Base-by-base conservation (phyloP, 64 coral and sea anemone species). In the Orbicella faveolata region DNA sequence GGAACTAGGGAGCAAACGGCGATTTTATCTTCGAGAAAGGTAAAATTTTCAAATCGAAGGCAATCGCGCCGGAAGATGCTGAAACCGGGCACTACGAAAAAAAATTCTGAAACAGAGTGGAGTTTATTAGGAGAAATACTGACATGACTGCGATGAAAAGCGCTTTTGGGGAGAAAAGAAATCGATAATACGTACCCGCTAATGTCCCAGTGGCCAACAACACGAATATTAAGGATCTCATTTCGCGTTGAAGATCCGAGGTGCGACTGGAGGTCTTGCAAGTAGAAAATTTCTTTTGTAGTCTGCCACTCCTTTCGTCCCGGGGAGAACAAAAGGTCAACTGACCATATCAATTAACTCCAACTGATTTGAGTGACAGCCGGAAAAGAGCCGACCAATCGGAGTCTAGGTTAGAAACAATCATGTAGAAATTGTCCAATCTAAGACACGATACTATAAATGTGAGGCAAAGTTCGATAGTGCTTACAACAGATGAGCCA, bases 161-260 rank as follows among this genome's bases (percentile, higher is more conserved):
- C 59, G 17, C 11, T 17, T 37, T 68, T 30, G 14, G 19, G 34
- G 63, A 25, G 53, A 77, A 75, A 78, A 11, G 75, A 63, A 39
- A 14, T 19, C 9, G 20, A 74, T 67, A 12, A 20, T 90, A 94
- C 95, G 36, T 78, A 96, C 95, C 95, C 78, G 92, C 95, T 34
- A 96, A 30, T 72, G 95, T 88, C 90, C 95, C 95, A 36, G 78
- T 90, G 95, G 95, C 95, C 88, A 96, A 92, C 95, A 96, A 94
- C 95, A 96, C 89, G 77, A 90, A 84, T 30, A 96, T 34, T 7
- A 93, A 82, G 41, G 86, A 53, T 88, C 72, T 84, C 95, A 96
- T 96, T 61, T 77, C 85, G 72, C 80, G 36, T 84, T 85, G 82
- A 52, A 41, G 82, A 85, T 85, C 82, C 82, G 53, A 85, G 37